Evolutionary conservation across 1,140 invertebrate species (phyloP).

Genomic region (Cyphomyrmex costatus): DNA sequence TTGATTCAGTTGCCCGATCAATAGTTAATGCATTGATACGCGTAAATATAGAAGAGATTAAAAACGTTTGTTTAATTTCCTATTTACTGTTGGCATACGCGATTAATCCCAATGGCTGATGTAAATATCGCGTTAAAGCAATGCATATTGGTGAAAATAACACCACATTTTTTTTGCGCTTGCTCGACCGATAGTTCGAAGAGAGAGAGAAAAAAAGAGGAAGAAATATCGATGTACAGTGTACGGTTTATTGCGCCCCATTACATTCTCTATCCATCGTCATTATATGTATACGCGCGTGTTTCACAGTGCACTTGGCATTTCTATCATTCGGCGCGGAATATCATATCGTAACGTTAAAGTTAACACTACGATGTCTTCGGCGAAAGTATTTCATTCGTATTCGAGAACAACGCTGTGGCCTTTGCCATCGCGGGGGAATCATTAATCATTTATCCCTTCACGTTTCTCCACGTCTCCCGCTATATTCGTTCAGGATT

Average conservation of each 20-base stretch:
- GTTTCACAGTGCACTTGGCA: slow-evolving; percentile 34
- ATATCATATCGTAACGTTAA: slow-evolving; percentile 45
- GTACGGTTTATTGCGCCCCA: slow-evolving; percentile 40
- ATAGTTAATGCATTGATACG: neutral
- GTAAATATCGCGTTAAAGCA: slow-evolving; percentile 44
- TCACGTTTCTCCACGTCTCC: slow-evolving; percentile 12
- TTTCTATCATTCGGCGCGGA: slow-evolving; percentile 42
- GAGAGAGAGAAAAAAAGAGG: neutral
- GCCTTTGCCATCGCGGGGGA: slow-evolving; percentile 1
- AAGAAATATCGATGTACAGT: slow-evolving; percentile 34
- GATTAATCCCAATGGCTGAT: slow-evolving; percentile 37
- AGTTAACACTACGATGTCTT: slow-evolving; percentile 63
- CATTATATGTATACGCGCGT: slow-evolving; percentile 44
- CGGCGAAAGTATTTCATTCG: neutral
- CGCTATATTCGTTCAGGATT: slow-evolving; percentile 39
- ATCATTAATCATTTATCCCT: slow-evolving; percentile 59
- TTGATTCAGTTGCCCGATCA: neutral
- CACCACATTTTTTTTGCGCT: slow-evolving; percentile 33
- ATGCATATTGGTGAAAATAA: slow-evolving; percentile 34
- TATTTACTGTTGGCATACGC: slow-evolving; percentile 37
- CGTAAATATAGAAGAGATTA: slow-evolving; percentile 31
- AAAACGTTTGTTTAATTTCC: slow-evolving; percentile 48
- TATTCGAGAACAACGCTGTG: slow-evolving; percentile 12
- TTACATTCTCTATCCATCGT: slow-evolving; percentile 60
- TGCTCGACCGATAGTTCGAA: neutral